Evolutionary conservation across 2,888 invertebrate genomes (phyloP), one percentile per base, ranked within the genome.

Genomic region (Mesorhabditis belari): DNA sequence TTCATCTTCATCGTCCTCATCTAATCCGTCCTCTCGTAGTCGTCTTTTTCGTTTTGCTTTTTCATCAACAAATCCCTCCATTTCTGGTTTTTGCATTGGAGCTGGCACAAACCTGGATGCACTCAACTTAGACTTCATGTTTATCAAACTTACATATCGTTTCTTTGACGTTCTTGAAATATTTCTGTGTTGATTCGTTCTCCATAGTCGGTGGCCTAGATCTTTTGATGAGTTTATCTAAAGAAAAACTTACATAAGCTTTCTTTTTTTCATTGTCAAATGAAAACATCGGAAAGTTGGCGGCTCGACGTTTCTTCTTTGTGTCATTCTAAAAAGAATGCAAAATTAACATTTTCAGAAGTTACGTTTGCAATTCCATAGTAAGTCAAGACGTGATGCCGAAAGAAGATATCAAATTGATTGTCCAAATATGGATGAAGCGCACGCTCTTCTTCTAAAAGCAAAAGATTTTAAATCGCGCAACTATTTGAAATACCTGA

Each of bases 261-360:
- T 35, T 35, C n/a, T 35, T 35, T 9, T 74, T 78, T 64, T 94
- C 93, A 81, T 96, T 95, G 53, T 88, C 87, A 81, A 88, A 90
- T 1, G 95, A 96, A 83, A 90, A 98, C 91, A 96, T 95, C 0
- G 94, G 94, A 82, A 92, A 90, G 76, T 92, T 90, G 60, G 92
- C 90, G 83, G 92, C 90, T 59, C 88, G 89, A 70, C 84, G 89
- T 81, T 91, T 35, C 44, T 35, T 35, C n/a, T 35, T 35, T 9
- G n/a, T n/a, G 44, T 35, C 44, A n/a, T n/a, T 35, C 44, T 35
- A 2, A 35, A 35, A 35, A 35, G 44, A 17, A 17, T 17, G 44
- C 1, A 35, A 35, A 35, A 9, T 35, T n/a, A 35, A 35, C n/a
- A 35, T 35, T n/a, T 9, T 2, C 44, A 35, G n/a, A n/a, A 35